Evolutionary conservation across 1,140 invertebrate genomes (phyloP).

Genomic region (Glomeris maerens): DNA sequence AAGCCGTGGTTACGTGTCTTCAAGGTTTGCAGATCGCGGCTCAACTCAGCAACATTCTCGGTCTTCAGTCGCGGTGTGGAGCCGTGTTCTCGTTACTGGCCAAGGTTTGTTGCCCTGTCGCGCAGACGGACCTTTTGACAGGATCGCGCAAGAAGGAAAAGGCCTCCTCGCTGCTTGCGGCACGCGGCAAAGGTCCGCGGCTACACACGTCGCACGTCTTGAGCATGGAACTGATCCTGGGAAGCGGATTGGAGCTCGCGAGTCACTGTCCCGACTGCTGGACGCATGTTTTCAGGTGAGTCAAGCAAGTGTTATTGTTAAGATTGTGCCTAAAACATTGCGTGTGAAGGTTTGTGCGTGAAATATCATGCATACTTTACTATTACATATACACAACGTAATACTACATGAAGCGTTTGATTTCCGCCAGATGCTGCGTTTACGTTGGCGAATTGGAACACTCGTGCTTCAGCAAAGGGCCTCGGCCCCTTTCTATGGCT

Average conservation of each 20-base stretch:
- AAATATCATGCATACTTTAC: too few species aligned
- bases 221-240: constrained; percentile 71
- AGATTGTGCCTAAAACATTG: too few species aligned
- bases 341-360: too few species aligned
- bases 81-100: constrained; percentile 63
- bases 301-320: constrained; percentile 32
- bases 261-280: constrained; percentile 82
- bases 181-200: constrained; percentile 21
- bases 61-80: constrained; percentile 67
- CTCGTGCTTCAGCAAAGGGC: constrained; percentile 51
- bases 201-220: constrained; percentile 64
- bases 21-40: constrained; percentile 66
- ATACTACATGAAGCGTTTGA: too few species aligned
- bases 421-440: too few species aligned
- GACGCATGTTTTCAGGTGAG: constrained; percentile 81
- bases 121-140: constrained; percentile 24
- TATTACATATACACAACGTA: too few species aligned
- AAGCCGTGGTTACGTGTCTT: constrained; percentile 65
- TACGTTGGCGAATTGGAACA: constrained; percentile 53
- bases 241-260: constrained; percentile 68
- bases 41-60: constrained; percentile 39
- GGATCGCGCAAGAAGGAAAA: constrained; percentile 9
- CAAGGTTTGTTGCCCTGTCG: constrained; percentile 52
- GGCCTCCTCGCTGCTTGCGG: constrained; percentile 2
- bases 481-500: too few species aligned